Base-by-base conservation (phyloP, 2,797 vertebrate genomes). In the Bovichtus diacanthus region DNA sequence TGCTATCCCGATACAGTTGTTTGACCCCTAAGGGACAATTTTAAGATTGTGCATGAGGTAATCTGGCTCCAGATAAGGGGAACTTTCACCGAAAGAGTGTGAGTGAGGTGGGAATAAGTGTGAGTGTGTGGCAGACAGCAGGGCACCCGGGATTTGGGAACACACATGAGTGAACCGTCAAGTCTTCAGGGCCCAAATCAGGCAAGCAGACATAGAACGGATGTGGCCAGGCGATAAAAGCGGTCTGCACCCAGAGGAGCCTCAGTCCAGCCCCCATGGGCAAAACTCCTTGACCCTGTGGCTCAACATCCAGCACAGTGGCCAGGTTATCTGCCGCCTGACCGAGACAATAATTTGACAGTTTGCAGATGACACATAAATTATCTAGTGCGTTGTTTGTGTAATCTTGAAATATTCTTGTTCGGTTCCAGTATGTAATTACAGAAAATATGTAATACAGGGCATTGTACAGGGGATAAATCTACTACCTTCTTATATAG, bases 141-240 rank as follows among this genome's bases (percentile, higher is more conserved):
- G 70, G 65, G 21, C 90, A 72, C 64, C 59, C 9, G 90, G 91
- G 92, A 92, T 84, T 90, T 88, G 53, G 72, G 41, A 87, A 51
- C 61, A 68, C 88, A 88, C 87, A 91, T 90, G 90, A 92, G 80
- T 86, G 88, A 92, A 71, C 80, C 53, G 60, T 89, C 59, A 54
- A 81, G 79, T 83, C 90, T 87, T 93, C 75, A 80, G 92, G 83
- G 87, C 71, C 90, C 82, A 75, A 82, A 90, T 91, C 83, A 87
- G 70, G 81, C 76, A 72, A 83, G 54, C 82, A 76, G 81, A 85
- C 83, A 78, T 87, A 80, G 39, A 87, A 59, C 49, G 80, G 80
- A 88, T 81, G 88, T 87, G 83, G 82, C 80, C 80, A 88, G 82
- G 88, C 82, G 82, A 86, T 87, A 84, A 90, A 90, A 89, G 78